These are phyloP conservation scores for Crotalus tigris DNA, from an alignment of 2,113 vertebrate genomes.

Conservation along the genomic window DNA sequence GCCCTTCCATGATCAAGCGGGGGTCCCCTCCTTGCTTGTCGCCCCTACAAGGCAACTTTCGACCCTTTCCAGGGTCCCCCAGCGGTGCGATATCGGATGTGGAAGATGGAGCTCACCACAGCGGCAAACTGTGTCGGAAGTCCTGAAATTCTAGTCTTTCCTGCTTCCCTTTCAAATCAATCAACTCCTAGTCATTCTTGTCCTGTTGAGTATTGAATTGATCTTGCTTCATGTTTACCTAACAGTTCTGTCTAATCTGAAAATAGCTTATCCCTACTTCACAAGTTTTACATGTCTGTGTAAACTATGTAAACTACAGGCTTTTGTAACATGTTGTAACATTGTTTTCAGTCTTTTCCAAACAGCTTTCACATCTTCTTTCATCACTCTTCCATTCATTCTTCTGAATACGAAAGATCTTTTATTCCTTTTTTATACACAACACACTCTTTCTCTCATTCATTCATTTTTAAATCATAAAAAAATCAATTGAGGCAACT, in stretches of 20 bases:
- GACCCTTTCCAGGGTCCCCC: no score
- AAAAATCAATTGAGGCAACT: background rate
- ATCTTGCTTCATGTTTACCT: background rate
- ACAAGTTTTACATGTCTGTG: background rate
- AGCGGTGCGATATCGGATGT: no score
- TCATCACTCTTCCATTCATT: background rate
- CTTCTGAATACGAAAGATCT: background rate
- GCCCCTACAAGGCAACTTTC: no score
- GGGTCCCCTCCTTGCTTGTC: no score
- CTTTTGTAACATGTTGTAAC: background rate
- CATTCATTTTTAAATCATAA: background rate
- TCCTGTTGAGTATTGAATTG: background rate
- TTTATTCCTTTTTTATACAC: background rate
- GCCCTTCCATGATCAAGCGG: no score
- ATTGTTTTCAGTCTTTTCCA: background rate
- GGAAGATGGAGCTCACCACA: no score
- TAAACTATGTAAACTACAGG: background rate
- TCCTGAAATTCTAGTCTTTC: background rate
- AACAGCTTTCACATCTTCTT: background rate
- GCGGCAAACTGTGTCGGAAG: no score
- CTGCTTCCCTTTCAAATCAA: background rate
- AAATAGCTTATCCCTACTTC: background rate
- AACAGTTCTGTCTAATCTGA: background rate
- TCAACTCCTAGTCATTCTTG: background rate
- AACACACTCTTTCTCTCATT: background rate